Conservation (phyloP, 2,113 vertebrate genomes). For the Tylochromis polylepis region DNA sequence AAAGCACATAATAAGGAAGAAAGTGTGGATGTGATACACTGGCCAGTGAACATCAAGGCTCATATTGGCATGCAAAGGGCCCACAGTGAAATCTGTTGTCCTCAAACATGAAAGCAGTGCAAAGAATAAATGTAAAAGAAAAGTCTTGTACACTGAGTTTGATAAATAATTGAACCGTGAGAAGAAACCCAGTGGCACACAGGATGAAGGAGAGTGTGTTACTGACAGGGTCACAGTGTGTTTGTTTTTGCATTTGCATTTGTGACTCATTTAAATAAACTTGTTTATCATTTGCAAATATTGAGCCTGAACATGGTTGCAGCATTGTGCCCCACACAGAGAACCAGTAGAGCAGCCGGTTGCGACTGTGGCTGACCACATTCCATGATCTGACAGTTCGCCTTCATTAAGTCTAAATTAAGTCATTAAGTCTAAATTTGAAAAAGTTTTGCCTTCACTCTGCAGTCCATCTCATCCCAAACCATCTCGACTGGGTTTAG, state of each 20-base stretch:
- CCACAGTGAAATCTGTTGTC: not conserved
- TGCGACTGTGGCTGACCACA: not conserved
- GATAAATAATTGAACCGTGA: slow-evolving; percentile 53
- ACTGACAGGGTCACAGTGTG: not conserved
- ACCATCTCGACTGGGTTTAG: not conserved
- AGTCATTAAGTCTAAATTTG: not conserved
- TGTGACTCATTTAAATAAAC: not conserved
- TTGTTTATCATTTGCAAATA: slow-evolving; percentile 46
- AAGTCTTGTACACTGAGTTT: not conserved
- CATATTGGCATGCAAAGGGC: not conserved
- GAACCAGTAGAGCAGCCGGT: not conserved
- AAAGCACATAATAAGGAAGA: not conserved
- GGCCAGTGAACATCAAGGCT: not conserved
- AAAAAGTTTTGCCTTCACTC: not conserved
- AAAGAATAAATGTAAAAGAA: slow-evolving; percentile 27
- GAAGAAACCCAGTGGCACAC: slow-evolving; percentile 19
- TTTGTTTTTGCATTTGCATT: not conserved
- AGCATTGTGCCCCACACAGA: not conserved
- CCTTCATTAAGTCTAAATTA: not conserved
- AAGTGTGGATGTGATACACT: not conserved
- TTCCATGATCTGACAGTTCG: not conserved
- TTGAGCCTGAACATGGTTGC: slow-evolving; percentile 30
- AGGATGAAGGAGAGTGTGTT: not conserved
- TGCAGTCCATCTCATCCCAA: not conserved
- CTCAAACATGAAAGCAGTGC: not conserved